Percentiles rank a stretch among this genome's conserved stretches.
These are phyloP conservation scores for Acronicta psi DNA, from an alignment of 2,888 invertebrate species.

Conservation along the genomic window DNA sequence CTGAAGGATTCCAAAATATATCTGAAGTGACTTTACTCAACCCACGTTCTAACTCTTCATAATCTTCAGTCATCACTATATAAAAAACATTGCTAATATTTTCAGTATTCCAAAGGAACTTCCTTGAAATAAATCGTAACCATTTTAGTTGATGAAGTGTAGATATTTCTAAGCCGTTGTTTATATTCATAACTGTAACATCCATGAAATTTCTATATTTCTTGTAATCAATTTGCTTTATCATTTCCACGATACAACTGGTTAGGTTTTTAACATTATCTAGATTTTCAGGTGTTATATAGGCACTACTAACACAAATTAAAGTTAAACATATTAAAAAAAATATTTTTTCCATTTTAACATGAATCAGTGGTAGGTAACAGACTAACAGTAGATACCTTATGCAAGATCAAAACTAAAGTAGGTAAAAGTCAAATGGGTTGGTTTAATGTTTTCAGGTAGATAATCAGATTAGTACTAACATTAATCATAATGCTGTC, in stretches of 20 bases:
- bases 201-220: constrained; percentile 32
- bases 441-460: too few relatives aligned
- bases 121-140: constrained; percentile 55
- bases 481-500: constrained; percentile 19
- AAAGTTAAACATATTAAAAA: constrained; percentile 4
- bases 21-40: constrained; percentile 51
- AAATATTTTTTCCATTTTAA: constrained; percentile 9
- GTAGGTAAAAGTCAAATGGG: too few relatives aligned
- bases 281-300: constrained; percentile 12
- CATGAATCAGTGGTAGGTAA: background rate
- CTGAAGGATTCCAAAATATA: constrained; percentile 61
- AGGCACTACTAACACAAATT: constrained; percentile 7
- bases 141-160: constrained; percentile 50
- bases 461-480: background rate
- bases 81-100: constrained; percentile 52
- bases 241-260: constrained; percentile 51
- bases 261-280: constrained; percentile 13
- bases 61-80: constrained; percentile 54
- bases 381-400: too few relatives aligned
- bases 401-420: too few relatives aligned
- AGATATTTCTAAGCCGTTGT: constrained; percentile 47
- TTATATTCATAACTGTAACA: constrained; percentile 56
- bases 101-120: constrained; percentile 45
- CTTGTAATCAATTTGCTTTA: constrained; percentile 37
- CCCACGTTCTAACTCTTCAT: constrained; percentile 50